Evolutionary conservation across 2,797 vertebrate species (phyloP), one percentile per base, ranked within the genome.

Genomic region (Dryobates pubescens): DNA sequence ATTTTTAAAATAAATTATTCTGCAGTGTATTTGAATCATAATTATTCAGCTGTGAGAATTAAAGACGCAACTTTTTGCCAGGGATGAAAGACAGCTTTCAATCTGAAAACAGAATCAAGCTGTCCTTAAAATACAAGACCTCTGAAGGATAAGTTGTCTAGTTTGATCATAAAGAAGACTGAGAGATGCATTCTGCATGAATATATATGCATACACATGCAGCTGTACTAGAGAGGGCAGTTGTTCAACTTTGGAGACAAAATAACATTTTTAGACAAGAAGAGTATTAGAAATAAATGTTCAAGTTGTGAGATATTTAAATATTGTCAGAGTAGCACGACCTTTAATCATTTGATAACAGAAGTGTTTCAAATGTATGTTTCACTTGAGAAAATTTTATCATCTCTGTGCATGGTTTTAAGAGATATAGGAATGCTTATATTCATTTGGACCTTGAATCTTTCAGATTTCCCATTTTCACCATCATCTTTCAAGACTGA

Each of bases 21-120:
- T 83, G 22, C 24, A 65, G 22, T 32, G 62, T 72, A 79, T 38
- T 69, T 72, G 36, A 77, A 87, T 82, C 45, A 59, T 57, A 51
- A 89, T 80, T 92, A 77, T 56, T 70, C 63, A 87, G 43, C 38
- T 11, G 20, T 68, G 22, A 61, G n/a, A 38, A 79, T 96, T 80
- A 63, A 86, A 17, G 43, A 54, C 67, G 53, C 36, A 68, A 71
- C 14, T 82, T 16, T 79, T 77, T 89, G 36, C 59, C 17, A 57
- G 41, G 32, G 18, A 47, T 34, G 45, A 41, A 86, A 88, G 47
- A 80, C 38, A 82, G 18, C 15, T 93, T 64, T 93, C 54, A 17
- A 82, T 88, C 67, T 89, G 70, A 75, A 96, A 95, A 90, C 41
- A 93, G 59, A 86, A 80, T 72, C 53, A 88, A 79, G 10, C 2